phyloP scores from a whole-genome alignment of 2,113 vertebrate genomes.

The Hippocampus abdominalis region DNA sequence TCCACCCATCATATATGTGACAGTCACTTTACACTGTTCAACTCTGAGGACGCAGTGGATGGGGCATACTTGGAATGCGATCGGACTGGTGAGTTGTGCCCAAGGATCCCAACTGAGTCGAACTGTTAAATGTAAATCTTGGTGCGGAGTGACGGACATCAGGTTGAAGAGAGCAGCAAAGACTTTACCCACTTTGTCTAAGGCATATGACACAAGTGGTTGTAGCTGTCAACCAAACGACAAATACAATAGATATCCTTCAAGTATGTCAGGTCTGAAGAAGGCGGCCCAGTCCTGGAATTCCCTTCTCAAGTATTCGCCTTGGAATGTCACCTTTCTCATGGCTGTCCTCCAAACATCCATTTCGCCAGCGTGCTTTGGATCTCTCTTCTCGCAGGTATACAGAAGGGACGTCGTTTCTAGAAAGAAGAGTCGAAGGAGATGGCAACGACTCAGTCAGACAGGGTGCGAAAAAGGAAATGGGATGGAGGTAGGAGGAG shows the following conservation, averaged over 20 bases:
- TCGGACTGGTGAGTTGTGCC: background rate
- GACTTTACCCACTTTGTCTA: too few relatives aligned
- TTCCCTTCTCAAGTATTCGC: conserved; percentile 8
- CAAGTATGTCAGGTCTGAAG: background rate
- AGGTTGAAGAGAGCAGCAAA: too few relatives aligned
- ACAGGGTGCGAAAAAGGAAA: conserved; percentile 52
- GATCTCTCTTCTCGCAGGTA: background rate
- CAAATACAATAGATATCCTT: too few relatives aligned
- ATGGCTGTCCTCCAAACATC: background rate
- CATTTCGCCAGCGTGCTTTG: background rate
- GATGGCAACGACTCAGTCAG: conserved; percentile 40
- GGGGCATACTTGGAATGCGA: background rate
- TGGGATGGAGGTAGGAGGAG: conserved; percentile 58
- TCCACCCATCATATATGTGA: conserved; percentile 54
- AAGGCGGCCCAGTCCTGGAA: conserved; percentile 7
- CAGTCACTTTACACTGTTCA: conserved; percentile 36
- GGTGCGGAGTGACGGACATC: too few relatives aligned
- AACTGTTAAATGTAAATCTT: background rate
- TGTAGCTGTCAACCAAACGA: too few relatives aligned
- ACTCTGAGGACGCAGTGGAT: background rate
- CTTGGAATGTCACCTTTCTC: background rate
- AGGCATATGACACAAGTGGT: too few relatives aligned
- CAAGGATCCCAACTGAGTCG: background rate
- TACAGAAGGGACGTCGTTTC: background rate
- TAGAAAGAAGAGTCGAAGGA: background rate